A percentile compares a stretch with the other conserved stretches of the same genome.
Evolutionary conservation across 2,888 invertebrate genomes (phyloP).

Genomic region (Trilocha varians): DNA sequence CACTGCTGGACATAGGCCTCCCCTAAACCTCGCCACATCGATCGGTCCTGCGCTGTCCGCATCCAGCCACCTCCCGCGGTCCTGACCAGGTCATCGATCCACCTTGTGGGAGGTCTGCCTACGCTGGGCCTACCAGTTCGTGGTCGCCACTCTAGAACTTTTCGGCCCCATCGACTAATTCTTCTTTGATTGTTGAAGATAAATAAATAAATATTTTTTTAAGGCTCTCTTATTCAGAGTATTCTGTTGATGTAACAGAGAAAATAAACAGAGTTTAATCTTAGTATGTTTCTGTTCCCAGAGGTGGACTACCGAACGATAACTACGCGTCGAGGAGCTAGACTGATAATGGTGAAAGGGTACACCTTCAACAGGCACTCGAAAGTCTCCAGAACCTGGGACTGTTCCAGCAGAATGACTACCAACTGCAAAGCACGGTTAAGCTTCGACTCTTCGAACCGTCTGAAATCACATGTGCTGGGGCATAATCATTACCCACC

Average conservation of each 20-base stretch:
- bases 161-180: too few relatives aligned
- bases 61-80: too few relatives aligned
- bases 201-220: too few relatives aligned
- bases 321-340: slow-evolving; percentile 21
- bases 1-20: too few relatives aligned
- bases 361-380: slow-evolving; percentile 28
- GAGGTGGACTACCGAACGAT: slow-evolving; percentile 10
- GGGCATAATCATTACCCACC: slow-evolving; percentile 20
- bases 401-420: slow-evolving; percentile 21
- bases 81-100: too few relatives aligned
- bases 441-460: slow-evolving; percentile 13
- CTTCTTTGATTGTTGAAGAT: too few relatives aligned
- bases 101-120: too few relatives aligned
- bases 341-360: slow-evolving; percentile 21
- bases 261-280: background rate
- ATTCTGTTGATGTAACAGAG: background rate
- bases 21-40: too few relatives aligned
- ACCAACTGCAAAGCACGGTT: slow-evolving; percentile 21
- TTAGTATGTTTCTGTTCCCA: background rate
- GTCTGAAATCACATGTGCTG: slow-evolving; percentile 9
- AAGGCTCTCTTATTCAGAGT: too few relatives aligned
- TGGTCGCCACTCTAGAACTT: too few relatives aligned
- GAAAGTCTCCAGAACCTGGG: slow-evolving; percentile 22
- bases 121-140: too few relatives aligned
- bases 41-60: too few relatives aligned